Percentiles rank a stretch among this genome's conserved stretches.
phyloP scores from a whole-genome alignment of 2,888 invertebrate genomes.

The Elmis aenea region DNA sequence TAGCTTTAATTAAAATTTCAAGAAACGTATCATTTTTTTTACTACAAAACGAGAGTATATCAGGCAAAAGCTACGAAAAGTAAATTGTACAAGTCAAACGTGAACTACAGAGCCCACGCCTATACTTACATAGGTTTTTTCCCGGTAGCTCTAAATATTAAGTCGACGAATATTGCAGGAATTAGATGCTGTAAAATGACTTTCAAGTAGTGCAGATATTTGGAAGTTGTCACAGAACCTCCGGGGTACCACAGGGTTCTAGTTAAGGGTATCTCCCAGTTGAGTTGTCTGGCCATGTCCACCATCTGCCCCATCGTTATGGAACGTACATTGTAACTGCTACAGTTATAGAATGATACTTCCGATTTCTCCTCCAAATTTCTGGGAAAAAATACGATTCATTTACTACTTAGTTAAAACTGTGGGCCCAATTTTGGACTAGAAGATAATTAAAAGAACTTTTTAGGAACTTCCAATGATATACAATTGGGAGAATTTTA shows the following conservation, averaged over 20 bases:
- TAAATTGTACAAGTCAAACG: too few relatives aligned
- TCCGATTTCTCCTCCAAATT: slow-evolving; percentile 33
- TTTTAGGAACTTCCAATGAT: too few relatives aligned
- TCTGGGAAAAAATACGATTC: slow-evolving; percentile 14
- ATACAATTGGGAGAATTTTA: slow-evolving; percentile 1
- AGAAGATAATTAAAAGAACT: too few relatives aligned
- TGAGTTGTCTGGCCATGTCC: slow-evolving; percentile 50
- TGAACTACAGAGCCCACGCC: too few relatives aligned
- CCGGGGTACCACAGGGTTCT: slow-evolving; percentile 65
- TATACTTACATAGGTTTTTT: slow-evolving; percentile 67
- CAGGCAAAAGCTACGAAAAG: too few relatives aligned
- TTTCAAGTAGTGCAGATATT: slow-evolving; percentile 60
- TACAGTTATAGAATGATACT: slow-evolving; percentile 74
- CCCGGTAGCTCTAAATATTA: slow-evolving; percentile 59
- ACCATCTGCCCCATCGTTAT: slow-evolving; percentile 63
- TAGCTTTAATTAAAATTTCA: too few relatives aligned
- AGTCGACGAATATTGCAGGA: slow-evolving; percentile 74
- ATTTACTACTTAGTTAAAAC: too few relatives aligned
- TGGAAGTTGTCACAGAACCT: slow-evolving; percentile 55
- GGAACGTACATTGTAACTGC: slow-evolving; percentile 64
- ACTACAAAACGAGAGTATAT: too few relatives aligned
- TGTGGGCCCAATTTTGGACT: too few relatives aligned
- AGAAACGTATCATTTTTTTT: too few relatives aligned
- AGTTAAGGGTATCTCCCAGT: slow-evolving; percentile 59
- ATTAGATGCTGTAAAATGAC: slow-evolving; percentile 70